A percentile compares a stretch with the other conserved stretches of the same genome.
phyloP scores from a whole-genome alignment of 2,113 vertebrate genomes.

The Limanda limanda region DNA sequence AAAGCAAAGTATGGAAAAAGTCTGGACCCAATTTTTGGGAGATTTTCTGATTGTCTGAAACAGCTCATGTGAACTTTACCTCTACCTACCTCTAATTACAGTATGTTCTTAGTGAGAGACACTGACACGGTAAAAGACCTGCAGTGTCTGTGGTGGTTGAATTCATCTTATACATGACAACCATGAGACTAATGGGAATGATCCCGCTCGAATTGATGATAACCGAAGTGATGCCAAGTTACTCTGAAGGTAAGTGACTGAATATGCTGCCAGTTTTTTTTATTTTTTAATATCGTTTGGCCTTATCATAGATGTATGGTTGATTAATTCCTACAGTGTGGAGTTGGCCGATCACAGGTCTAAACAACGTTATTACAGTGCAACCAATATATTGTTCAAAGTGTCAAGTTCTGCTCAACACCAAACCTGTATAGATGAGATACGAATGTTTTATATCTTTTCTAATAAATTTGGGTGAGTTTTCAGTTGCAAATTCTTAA shows the following conservation, averaged over 20 bases:
- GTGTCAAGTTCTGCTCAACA: constrained; percentile 1
- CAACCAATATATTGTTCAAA: background rate
- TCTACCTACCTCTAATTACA: constrained; percentile 51
- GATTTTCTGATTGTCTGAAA: too few relatives aligned
- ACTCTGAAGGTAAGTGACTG: constrained; percentile 12
- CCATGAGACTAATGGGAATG: too few relatives aligned
- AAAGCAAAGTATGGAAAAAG: too few relatives aligned
- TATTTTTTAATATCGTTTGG: constrained; percentile 12
- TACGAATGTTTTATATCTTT: too few relatives aligned
- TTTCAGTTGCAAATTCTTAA: too few relatives aligned
- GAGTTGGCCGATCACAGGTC: background rate
- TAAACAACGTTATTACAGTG: background rate
- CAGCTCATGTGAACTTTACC: background rate
- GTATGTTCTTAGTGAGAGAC: constrained; percentile 14
- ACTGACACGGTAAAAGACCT: constrained; percentile 1
- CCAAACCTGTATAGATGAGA: background rate
- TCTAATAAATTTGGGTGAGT: too few relatives aligned
- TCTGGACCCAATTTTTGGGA: too few relatives aligned
- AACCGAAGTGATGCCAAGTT: constrained; percentile 14
- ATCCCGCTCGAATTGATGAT: too few relatives aligned
- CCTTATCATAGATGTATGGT: background rate
- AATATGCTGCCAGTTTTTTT: constrained; percentile 5
- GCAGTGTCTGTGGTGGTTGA: background rate
- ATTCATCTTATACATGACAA: constrained; percentile 19
- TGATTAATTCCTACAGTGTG: background rate